These are phyloP conservation scores for Phaedon cochleariae DNA, from an alignment of 2,888 invertebrate species.

Conservation along the genomic window DNA sequence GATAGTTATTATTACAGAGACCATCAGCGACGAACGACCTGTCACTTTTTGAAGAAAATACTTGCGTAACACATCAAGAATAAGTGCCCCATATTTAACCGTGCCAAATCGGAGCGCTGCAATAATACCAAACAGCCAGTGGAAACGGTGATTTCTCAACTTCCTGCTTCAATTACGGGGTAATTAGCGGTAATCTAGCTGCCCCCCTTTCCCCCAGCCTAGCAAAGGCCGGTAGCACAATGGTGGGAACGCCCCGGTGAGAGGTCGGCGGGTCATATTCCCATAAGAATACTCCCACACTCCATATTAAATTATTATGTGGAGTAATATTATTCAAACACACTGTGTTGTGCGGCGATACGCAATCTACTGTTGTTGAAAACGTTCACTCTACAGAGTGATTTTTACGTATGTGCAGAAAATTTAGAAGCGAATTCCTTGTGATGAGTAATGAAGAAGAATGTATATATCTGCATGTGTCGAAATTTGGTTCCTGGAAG, in stretches of 20 bases:
- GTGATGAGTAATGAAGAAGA: too few species aligned
- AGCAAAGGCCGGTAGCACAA: conserved; percentile 57
- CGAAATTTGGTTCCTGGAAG: too few species aligned
- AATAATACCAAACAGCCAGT: conserved; percentile 9
- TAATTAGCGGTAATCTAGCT: conserved; percentile 55
- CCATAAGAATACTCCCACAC: conserved; percentile 64
- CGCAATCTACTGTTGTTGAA: not conserved
- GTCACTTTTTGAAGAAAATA: not conserved
- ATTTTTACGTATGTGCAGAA: too few species aligned
- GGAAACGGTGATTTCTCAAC: conserved; percentile 56
- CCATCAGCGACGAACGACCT: not conserved
- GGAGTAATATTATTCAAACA: conserved; percentile 45
- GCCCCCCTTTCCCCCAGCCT: conserved; percentile 41
- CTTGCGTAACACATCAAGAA: not conserved
- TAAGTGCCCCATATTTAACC: not conserved
- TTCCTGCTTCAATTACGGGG: conserved; percentile 62
- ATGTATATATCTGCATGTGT: too few species aligned
- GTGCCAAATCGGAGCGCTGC: not conserved
- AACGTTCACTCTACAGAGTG: not conserved
- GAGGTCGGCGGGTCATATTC: conserved; percentile 62
- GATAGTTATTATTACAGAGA: not conserved
- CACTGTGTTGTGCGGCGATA: conserved; percentile 28
- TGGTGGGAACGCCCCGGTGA: conserved; percentile 63
- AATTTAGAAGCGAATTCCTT: too few species aligned
- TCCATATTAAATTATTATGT: conserved; percentile 57